Evolutionary conservation across 2,113 vertebrate genomes (phyloP), one percentile per base, ranked within the genome.

Genomic region (Haemorhous mexicanus): DNA sequence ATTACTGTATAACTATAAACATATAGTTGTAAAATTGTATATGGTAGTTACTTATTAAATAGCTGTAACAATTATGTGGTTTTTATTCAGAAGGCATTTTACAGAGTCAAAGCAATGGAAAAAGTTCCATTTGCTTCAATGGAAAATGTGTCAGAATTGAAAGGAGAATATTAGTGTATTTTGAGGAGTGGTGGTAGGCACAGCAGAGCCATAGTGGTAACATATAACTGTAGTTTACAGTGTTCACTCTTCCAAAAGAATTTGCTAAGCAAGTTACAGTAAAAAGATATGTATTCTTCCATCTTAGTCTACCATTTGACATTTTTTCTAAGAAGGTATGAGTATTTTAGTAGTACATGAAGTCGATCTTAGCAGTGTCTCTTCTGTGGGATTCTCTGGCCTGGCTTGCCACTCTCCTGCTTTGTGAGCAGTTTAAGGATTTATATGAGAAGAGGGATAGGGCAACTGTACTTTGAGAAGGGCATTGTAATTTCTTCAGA

Each of bases 1-100:
- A 85, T 96, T 90, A 90, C 67, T 66, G 11, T 66, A 24, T 68
- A 84, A 49, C 61, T 93, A 37, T 64, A 93, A 93, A 84, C 61
- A 50, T 80, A 62, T 20, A 82, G 28, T 67, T 89, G 68, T 82
- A 93, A 90, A 94, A 68, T 53, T 7, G 4, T 73, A 75, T 62
- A 23, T n/a, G 43, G 37, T 77, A 84, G 69, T 75, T 93, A 91
- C 44, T 56, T 89, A 56, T 85, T 90, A 95, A 87, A 23, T 72
- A 87, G 20, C 53, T 93, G 5, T 69, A 90, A 73, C 11, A 69
- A 24, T 39, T 82, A 16, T 14, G 46, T 77, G n/a, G 32, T 4
- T 0, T 44, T 56, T 87, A 75, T 95, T 89, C 53, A 84, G 43
- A 70, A 87, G 9, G 35, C 7, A 0, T 87, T 87, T 85, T 88